Percentiles rank a stretch among this genome's conserved stretches.
These are phyloP conservation scores for Patella pellucida DNA, from an alignment of 2,888 invertebrate species.

Conservation along the genomic window DNA sequence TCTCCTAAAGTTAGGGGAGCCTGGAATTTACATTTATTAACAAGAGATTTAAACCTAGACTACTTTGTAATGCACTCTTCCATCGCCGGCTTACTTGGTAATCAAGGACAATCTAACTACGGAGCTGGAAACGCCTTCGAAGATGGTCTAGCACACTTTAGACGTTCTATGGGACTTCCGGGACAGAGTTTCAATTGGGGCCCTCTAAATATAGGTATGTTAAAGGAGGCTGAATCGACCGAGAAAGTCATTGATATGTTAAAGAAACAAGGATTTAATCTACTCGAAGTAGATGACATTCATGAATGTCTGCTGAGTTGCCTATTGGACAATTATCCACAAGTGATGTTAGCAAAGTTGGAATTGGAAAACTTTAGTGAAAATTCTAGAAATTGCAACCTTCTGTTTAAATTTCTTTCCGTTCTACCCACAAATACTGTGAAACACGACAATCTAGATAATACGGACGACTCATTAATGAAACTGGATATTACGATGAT, in stretches of 20 bases:
- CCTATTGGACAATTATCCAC: neutral
- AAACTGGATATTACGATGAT: conserved; percentile 30
- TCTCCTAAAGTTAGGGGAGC: conserved; percentile 53
- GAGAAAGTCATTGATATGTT: neutral
- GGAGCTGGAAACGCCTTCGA: conserved; percentile 56
- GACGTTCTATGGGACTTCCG: conserved; percentile 39
- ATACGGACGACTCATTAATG: too few relatives aligned
- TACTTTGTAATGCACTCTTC: conserved; percentile 58
- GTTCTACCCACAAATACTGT: too few relatives aligned
- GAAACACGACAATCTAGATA: conserved; percentile 18
- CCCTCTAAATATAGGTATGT: conserved; percentile 43
- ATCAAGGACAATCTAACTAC: conserved; percentile 53
- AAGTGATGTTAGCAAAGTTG: neutral
- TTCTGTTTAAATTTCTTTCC: too few relatives aligned
- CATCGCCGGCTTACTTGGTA: conserved; percentile 51
- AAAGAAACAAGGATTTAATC: neutral
- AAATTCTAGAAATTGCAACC: conserved; percentile 13
- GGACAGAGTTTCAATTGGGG: conserved; percentile 58
- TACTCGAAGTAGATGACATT: neutral
- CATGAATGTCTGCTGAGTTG: neutral
- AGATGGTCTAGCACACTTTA: conserved; percentile 50
- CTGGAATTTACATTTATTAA: conserved; percentile 53
- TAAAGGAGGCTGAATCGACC: conserved; percentile 1
- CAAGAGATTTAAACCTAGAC: conserved; percentile 43
- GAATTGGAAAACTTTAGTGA: neutral